phyloP scores from a whole-genome alignment of 2,113 vertebrate genomes.

The Emydura subglobosa region DNA sequence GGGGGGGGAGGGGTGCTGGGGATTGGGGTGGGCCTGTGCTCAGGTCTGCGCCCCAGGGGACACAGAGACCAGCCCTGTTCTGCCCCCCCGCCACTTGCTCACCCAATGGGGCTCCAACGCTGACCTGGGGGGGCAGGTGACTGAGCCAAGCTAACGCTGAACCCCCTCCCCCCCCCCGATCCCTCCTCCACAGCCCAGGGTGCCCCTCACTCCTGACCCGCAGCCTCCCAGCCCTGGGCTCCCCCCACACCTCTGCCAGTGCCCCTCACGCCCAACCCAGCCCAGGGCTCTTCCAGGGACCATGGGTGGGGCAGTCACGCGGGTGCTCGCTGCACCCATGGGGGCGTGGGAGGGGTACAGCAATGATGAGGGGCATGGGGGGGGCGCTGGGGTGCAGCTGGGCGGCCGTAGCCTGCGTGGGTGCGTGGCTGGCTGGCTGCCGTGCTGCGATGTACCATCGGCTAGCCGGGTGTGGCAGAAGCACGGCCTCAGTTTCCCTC shows the following conservation, averaged over 20 bases:
- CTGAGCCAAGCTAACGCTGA: not conserved
- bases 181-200: too few relatives aligned
- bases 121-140: not conserved
- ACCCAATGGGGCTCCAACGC: not conserved
- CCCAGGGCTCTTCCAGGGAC: too few relatives aligned
- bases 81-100: too few relatives aligned
- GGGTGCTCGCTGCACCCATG: not conserved
- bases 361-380: not conserved
- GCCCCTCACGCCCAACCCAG: not conserved
- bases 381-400: not conserved
- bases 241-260: not conserved
- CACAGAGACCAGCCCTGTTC: too few relatives aligned
- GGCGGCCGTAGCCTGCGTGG: not conserved
- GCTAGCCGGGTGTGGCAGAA: too few relatives aligned
- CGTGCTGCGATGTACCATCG: too few relatives aligned
- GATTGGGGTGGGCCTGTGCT: not conserved
- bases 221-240: too few relatives aligned
- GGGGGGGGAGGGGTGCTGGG: too few relatives aligned
- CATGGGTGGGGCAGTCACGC: too few relatives aligned
- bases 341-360: not conserved
- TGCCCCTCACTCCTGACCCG: too few relatives aligned
- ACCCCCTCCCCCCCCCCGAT: too few relatives aligned
- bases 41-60: too few relatives aligned
- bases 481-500: not conserved
- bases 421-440: not conserved